A percentile compares a stretch with the other conserved stretches of the same genome.
Evolutionary conservation across 1,140 invertebrate species (phyloP).

Genomic region (Leptestheria dahalacensis): DNA sequence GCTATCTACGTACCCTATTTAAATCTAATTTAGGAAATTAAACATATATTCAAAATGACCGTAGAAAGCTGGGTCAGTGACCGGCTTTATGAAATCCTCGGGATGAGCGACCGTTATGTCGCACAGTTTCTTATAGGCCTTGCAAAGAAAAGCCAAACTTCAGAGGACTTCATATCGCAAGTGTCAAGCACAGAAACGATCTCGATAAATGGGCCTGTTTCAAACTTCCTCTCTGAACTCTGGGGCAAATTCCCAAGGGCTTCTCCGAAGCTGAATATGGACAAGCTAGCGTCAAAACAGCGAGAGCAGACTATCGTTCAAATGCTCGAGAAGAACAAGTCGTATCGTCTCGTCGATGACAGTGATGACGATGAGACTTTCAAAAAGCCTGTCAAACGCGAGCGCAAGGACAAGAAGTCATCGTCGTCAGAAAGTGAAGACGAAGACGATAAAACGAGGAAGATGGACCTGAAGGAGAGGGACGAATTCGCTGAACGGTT

Average conservation of each 20-base stretch:
- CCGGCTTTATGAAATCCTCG: slow-evolving; percentile 35
- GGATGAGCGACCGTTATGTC: slow-evolving; percentile 36
- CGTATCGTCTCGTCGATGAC: slow-evolving; percentile 29
- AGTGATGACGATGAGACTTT: slow-evolving; percentile 26
- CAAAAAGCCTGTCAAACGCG: slow-evolving; percentile 19
- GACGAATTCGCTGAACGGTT: slow-evolving; percentile 87
- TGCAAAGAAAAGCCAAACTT: slow-evolving; percentile 29
- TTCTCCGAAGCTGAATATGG: background rate
- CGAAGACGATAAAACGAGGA: slow-evolving; percentile 41
- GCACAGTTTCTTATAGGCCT: slow-evolving; percentile 35
- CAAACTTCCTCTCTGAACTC: slow-evolving; percentile 22
- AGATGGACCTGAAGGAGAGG: slow-evolving; percentile 71
- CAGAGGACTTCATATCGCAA: slow-evolving; percentile 30
- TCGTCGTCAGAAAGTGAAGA: slow-evolving; percentile 21
- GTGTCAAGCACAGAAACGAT: slow-evolving; percentile 33
- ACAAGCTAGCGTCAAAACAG: slow-evolving; percentile 16
- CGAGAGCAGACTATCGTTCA: slow-evolving; percentile 26
- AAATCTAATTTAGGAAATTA: background rate
- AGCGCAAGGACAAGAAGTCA: slow-evolving; percentile 17
- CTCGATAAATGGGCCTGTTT: slow-evolving; percentile 29
- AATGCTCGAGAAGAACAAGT: slow-evolving; percentile 29
- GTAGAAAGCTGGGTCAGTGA: slow-evolving; percentile 36
- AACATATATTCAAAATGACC: slow-evolving; percentile 3
- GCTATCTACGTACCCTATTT: no score
- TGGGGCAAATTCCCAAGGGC: slow-evolving; percentile 26